Base-by-base conservation (phyloP, 1,140 invertebrate genomes). In the Bombus confusus region DNA sequence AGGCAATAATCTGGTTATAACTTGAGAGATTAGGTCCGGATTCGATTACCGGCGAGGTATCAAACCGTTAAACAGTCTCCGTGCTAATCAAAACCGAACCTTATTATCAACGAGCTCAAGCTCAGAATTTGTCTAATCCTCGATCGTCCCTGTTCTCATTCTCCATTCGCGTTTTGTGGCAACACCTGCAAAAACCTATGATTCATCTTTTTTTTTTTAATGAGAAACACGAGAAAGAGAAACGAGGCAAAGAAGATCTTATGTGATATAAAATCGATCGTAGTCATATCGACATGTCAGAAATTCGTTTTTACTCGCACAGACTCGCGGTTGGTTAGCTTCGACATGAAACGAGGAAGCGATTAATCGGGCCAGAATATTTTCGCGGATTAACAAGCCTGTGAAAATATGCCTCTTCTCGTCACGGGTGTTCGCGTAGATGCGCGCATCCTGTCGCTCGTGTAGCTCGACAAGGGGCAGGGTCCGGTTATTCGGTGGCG, bases 51-150 rank as follows among this genome's bases (percentile, higher is more conserved):
- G 92, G 93, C 94, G 94, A 95, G 95, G 95, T 95, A 95, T 95
- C 94, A 95, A 95, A 95, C 94, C 94, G 95, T 95, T 95, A 95
- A 95, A 95, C 94, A 95, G 95, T 95, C 94, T 95, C 94, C 93
- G 93, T 94, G 95, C 94, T 95, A 95, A 95, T 95, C 94, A 95
- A 95, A 95, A 95, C 94, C 93, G 94, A 95, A 95, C 94, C 94
- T 95, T 93, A 95, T 95, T 95, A 95, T 91, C 92, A 92, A 91
- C 91, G 91, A 91, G 91, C 93, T 91, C 87, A 88, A 90, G 92
- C 90, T 91, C 82, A 34, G 80, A 68, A 76, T 87, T 93, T 92
- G 86, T 88, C 88, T 89, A 90, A 88, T 90, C 92, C 83, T n/a
- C 39, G 5, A 9, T 3, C 28, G 22, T 22, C 75, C 83, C 82